phyloP scores from a whole-genome alignment of 2,113 vertebrate species.

The Chaetodon auriga region DNA sequence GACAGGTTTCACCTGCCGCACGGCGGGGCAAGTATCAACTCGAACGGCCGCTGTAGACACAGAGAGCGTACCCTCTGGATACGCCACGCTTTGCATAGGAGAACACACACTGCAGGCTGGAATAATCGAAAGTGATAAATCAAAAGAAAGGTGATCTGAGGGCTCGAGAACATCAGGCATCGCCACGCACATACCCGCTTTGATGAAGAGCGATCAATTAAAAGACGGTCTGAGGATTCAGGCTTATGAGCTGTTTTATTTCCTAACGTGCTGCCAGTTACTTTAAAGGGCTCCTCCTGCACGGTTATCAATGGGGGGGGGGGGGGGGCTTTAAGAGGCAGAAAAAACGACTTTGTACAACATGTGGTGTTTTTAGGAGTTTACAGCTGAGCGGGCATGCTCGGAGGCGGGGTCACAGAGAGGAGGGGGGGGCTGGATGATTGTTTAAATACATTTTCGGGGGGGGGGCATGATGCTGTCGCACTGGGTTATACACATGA shows the following conservation, averaged over 20 bases:
- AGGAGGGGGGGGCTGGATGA: not conserved
- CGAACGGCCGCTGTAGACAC: slow-evolving; percentile 26
- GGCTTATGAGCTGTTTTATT: not conserved
- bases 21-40: slow-evolving; percentile 69
- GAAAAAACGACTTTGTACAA: not conserved
- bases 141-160: not conserved
- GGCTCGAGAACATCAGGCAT: not conserved
- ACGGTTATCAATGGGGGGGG: too few relatives aligned
- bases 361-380: not conserved
- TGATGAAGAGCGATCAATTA: not conserved
- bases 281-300: not conserved
- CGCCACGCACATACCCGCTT: not conserved
- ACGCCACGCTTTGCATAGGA: not conserved
- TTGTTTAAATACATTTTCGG: not conserved
- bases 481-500: too few relatives aligned
- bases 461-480: too few relatives aligned
- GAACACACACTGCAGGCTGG: slow-evolving; percentile 29
- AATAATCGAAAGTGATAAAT: not conserved
- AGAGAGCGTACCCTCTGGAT: slow-evolving; percentile 59
- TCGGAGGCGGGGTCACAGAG: not conserved
- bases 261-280: too few relatives aligned
- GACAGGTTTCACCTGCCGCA: slow-evolving; percentile 81
- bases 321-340: rapidly evolving
- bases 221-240: not conserved
- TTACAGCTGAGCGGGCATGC: not conserved